Conservation (phyloP, 2,113 vertebrate genomes). For the Brachyistius frenatus region DNA sequence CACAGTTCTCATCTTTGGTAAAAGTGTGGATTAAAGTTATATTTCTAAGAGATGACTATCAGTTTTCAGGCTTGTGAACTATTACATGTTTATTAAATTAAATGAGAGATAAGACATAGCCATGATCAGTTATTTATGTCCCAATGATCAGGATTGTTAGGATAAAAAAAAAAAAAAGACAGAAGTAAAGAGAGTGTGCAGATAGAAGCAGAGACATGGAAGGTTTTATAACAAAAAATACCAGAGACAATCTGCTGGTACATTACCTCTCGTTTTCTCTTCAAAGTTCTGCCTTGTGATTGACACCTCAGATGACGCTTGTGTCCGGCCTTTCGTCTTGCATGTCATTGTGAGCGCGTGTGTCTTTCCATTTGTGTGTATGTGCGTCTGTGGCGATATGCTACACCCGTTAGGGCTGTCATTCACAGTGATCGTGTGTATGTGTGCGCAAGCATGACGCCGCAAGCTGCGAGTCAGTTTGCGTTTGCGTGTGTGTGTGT, state of each 20-base stretch:
- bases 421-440: slow-evolving; percentile 27
- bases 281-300: slow-evolving; percentile 19
- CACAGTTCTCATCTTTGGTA: not conserved
- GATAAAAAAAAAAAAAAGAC: not conserved
- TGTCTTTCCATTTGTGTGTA: slow-evolving; percentile 9
- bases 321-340: slow-evolving; percentile 11
- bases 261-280: not conserved
- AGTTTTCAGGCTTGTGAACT: not conserved
- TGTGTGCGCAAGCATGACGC: slow-evolving; percentile 21
- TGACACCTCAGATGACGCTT: slow-evolving; percentile 50
- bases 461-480: slow-evolving; percentile 33
- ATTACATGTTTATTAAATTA: not conserved
- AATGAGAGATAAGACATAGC: no score
- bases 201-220: not conserved
- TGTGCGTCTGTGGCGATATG: slow-evolving; percentile 30
- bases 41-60: not conserved
- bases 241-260: not conserved
- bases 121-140: no score
- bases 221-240: not conserved
- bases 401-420: slow-evolving; percentile 38
- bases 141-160: not conserved
- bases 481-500: slow-evolving; percentile 1
- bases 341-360: slow-evolving; percentile 29
- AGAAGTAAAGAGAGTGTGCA: not conserved
- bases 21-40: not conserved